phyloP scores from a whole-genome alignment of 2,888 invertebrate genomes.

The Imbricaverruca yamaguchii region DNA sequence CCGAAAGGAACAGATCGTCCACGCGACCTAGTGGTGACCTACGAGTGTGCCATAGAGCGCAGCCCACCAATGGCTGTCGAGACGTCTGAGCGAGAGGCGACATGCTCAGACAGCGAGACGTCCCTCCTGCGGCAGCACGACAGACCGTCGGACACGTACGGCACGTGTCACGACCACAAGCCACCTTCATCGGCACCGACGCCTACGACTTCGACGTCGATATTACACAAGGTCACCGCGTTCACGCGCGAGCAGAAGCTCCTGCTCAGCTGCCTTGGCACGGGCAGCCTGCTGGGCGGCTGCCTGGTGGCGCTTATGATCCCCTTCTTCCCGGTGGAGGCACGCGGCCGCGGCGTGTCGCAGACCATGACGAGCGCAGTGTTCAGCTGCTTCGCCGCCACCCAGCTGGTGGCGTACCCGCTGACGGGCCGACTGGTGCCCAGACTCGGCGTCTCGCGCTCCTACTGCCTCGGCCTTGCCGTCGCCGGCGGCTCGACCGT shows the following conservation, averaged over 20 bases:
- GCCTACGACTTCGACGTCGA: too few species aligned
- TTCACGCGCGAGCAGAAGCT: not conserved
- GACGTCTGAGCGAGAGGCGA: too few species aligned
- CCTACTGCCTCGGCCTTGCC: not conserved
- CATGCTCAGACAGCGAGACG: too few species aligned
- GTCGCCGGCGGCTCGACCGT: not conserved
- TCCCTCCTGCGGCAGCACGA: too few species aligned
- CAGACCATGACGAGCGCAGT: conserved; percentile 6
- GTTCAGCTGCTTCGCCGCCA: conserved; percentile 14
- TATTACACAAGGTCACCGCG: not conserved
- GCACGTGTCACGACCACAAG: too few species aligned
- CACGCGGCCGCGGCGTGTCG: not conserved
- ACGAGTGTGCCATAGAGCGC: too few species aligned
- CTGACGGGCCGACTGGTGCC: not conserved
- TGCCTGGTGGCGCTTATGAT: conserved; percentile 16
- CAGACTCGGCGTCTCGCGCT: not conserved
- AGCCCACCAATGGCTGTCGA: too few species aligned
- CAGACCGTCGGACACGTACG: too few species aligned
- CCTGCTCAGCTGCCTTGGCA: not conserved
- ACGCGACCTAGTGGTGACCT: too few species aligned
- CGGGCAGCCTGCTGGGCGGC: conserved; percentile 7
- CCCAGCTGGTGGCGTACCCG: conserved; percentile 8
- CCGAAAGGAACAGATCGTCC: too few species aligned
- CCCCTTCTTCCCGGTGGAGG: conserved; percentile 21
- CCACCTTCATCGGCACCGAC: too few species aligned